A percentile compares a stretch with the other conserved stretches of the same genome.
These are phyloP conservation scores for Chaetodon auriga DNA, from an alignment of 2,113 vertebrate genomes.

Conservation along the genomic window DNA sequence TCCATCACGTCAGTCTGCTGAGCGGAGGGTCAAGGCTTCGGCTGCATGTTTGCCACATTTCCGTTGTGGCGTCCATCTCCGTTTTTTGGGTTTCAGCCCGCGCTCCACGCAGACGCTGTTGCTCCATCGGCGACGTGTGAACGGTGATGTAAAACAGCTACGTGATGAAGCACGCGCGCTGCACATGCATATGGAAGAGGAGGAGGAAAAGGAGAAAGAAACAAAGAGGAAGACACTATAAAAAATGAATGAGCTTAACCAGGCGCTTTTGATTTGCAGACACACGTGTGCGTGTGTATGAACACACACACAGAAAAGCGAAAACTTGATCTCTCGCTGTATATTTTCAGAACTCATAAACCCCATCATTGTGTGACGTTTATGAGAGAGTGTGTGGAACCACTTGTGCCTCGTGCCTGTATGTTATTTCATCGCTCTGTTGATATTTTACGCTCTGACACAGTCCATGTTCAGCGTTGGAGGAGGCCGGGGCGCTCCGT, in stretches of 20 bases:
- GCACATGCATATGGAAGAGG: conserved; percentile 9
- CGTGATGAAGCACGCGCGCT: conserved; percentile 1
- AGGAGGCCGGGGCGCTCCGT: conserved; percentile 8
- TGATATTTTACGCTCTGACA: conserved; percentile 65
- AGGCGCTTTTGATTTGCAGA: conserved; percentile 52
- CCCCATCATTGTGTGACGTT: conserved; percentile 51
- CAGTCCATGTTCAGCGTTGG: conserved; percentile 45
- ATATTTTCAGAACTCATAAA: conserved; percentile 70
- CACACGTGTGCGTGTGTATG: neutral
- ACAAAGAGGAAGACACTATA: neutral
- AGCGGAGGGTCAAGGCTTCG: conserved; percentile 47
- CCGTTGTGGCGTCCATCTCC: conserved; percentile 39
- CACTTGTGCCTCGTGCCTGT: conserved; percentile 53
- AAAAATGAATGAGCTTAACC: conserved; percentile 38
- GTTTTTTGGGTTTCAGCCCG: conserved; percentile 59
- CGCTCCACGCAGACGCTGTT: conserved; percentile 61
- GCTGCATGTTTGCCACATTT: conserved; percentile 50
- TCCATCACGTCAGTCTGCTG: conserved; percentile 25
- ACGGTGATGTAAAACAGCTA: conserved; percentile 73
- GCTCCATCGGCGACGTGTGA: conserved; percentile 69
- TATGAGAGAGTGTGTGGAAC: conserved; percentile 63
- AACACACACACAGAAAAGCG: conserved; percentile 11
- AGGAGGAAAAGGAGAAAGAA: neutral
- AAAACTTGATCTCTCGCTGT: conserved; percentile 57
- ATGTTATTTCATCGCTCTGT: conserved; percentile 68